These are phyloP conservation scores for Ypsolopha sequella DNA, from an alignment of 2,888 invertebrate genomes.

Conservation along the genomic window DNA sequence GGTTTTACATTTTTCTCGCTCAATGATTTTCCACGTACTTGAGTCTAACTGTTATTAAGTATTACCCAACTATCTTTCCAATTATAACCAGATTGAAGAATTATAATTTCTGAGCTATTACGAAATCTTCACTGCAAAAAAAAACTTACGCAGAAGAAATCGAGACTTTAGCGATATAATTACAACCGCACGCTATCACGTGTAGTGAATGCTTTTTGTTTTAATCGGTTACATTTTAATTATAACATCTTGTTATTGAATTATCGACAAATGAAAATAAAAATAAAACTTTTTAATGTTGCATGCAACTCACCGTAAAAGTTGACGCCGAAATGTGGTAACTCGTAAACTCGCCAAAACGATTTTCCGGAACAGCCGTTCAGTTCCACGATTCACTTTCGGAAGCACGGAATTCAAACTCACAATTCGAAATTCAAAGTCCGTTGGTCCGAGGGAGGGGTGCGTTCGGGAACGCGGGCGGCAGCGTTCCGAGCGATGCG, in stretches of 20 bases:
- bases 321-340: slow-evolving; percentile 24
- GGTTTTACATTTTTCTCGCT: not conserved
- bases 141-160: slow-evolving; percentile 15
- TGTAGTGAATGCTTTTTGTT: slow-evolving; percentile 12
- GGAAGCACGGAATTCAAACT: slow-evolving; percentile 18
- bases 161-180: slow-evolving; percentile 13
- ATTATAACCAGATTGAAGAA: slow-evolving; percentile 1
- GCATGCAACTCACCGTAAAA: slow-evolving; percentile 39
- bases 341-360: slow-evolving; percentile 25
- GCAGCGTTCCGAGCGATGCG: slow-evolving; percentile 42
- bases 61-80: not conserved
- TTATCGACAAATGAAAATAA: not conserved
- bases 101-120: slow-evolving; percentile 11
- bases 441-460: slow-evolving; percentile 5
- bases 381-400: slow-evolving; percentile 25
- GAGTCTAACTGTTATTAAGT: not conserved
- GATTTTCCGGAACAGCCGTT: too few species aligned
- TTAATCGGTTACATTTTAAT: not conserved
- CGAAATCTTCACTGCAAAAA: slow-evolving; percentile 8
- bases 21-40: not conserved
- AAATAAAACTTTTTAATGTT: not conserved
- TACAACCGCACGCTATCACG: slow-evolving; percentile 21
- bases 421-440: slow-evolving; percentile 14
- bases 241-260: not conserved
- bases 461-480: slow-evolving; percentile 24